Evolutionary conservation across 2,888 invertebrate genomes (phyloP).

Genomic region (Ophion obscuratus): DNA sequence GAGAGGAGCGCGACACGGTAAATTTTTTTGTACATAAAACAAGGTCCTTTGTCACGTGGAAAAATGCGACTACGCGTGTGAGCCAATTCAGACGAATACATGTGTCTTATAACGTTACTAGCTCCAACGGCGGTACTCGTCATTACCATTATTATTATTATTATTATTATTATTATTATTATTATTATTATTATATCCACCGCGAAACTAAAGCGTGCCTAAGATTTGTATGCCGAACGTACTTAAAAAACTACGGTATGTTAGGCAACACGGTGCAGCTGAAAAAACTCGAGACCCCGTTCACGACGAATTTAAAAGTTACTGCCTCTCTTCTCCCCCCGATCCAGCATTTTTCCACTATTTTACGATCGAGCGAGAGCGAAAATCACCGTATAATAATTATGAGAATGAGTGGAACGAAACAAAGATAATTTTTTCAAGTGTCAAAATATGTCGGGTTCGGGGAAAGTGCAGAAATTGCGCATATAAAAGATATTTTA

Average conservation of each 20-base stretch:
- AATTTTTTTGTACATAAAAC: slow-evolving; percentile 39
- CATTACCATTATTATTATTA: slow-evolving; percentile 55
- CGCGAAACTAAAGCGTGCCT: slow-evolving; percentile 57
- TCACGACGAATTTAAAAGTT: neutral
- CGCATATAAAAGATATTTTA: slow-evolving; percentile 65
- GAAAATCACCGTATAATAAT: neutral
- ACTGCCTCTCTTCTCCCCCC: neutral
- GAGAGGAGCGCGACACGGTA: neutral
- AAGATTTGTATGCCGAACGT: slow-evolving; percentile 60
- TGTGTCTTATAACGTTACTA: slow-evolving; percentile 81
- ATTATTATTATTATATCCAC: slow-evolving; percentile 47
- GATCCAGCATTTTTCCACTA: neutral
- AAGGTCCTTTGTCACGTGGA: slow-evolving; percentile 8
- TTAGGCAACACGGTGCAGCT: slow-evolving; percentile 39
- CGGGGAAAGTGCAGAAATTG: slow-evolving; percentile 52
- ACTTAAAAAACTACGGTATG: slow-evolving; percentile 63
- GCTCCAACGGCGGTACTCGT: slow-evolving; percentile 51
- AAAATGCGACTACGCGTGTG: slow-evolving; percentile 60
- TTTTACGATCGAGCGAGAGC: slow-evolving; percentile 6
- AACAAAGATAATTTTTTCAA: slow-evolving; percentile 2
- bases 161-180: slow-evolving; percentile 51
- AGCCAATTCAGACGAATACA: slow-evolving; percentile 78
- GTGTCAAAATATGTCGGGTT: slow-evolving; percentile 8
- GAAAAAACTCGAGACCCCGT: slow-evolving; percentile 2
- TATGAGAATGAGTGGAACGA: neutral